phyloP scores from a whole-genome alignment of 2,797 vertebrate genomes.

The Lacerta bilineata region DNA sequence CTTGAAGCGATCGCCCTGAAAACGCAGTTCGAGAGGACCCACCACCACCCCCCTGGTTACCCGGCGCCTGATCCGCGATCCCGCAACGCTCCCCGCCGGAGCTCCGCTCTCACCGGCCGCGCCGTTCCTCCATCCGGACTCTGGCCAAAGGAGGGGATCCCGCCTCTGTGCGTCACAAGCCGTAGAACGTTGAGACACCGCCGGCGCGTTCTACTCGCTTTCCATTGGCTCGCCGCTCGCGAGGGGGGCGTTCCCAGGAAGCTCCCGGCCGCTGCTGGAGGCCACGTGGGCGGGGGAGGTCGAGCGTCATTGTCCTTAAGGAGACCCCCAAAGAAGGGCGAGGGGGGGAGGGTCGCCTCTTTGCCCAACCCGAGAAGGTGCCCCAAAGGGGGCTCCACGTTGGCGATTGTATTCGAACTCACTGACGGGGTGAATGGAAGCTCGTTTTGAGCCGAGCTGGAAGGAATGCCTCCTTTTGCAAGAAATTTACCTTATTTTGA shows the following conservation, averaged over 20 bases:
- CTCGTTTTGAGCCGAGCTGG: no score
- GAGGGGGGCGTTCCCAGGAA: neutral
- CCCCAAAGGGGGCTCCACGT: no score
- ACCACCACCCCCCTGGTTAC: neutral
- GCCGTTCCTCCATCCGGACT: neutral
- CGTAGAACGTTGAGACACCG: neutral
- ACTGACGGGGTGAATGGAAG: no score
- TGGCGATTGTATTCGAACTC: no score
- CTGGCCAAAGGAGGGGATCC: neutral
- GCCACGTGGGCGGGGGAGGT: neutral
- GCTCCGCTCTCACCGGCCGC: neutral
- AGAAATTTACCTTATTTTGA: no score
- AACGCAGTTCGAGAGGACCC: neutral
- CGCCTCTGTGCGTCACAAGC: rapidly evolving
- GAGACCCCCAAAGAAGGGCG: no score
- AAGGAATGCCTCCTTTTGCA: no score
- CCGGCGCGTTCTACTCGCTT: neutral
- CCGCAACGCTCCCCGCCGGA: neutral
- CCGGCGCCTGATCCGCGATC: neutral
- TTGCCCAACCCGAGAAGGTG: no score
- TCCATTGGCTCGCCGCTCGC: neutral
- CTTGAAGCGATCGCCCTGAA: neutral
- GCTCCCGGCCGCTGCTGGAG: neutral
- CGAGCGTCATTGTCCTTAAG: no score
- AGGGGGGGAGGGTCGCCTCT: no score